phyloP scores from a whole-genome alignment of 2,888 invertebrate genomes.

The Tryphoninae sp. region DNA sequence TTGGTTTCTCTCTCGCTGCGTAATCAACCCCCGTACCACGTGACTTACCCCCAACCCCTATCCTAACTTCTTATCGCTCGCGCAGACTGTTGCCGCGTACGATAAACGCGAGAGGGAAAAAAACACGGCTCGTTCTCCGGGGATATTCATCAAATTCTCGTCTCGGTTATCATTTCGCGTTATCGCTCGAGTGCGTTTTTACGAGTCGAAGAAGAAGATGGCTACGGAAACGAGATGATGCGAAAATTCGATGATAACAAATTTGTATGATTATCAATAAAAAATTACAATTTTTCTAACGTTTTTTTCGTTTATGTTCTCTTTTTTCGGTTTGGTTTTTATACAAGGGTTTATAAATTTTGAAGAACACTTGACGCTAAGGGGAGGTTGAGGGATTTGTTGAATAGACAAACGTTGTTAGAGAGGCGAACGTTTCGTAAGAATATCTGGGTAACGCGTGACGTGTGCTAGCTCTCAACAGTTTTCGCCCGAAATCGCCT shows the following conservation, averaged over 20 bases:
- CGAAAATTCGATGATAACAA: not conserved
- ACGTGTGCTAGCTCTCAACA: slow-evolving; percentile 10
- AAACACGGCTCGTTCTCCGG: not conserved
- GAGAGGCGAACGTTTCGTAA: slow-evolving; percentile 6
- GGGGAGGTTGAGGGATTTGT: not conserved
- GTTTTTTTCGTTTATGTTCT: no score
- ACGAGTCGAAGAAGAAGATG: not conserved
- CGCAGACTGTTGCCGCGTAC: not conserved
- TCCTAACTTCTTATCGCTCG: not conserved
- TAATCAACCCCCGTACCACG: not conserved
- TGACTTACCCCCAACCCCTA: no score
- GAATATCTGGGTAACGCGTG: not conserved
- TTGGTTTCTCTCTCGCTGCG: not conserved
- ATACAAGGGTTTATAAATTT: not conserved
- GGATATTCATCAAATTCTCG: not conserved
- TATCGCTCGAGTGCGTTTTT: not conserved
- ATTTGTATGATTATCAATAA: not conserved
- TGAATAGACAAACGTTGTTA: slow-evolving; percentile 18
- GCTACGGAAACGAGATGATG: not conserved
- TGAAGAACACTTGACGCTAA: not conserved
- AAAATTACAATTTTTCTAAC: no score
- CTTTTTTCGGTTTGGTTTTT: not conserved
- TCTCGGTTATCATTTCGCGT: not conserved
- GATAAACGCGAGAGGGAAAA: not conserved
- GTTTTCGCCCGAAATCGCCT: slow-evolving; percentile 60